These are phyloP conservation scores for Sepiola atlantica DNA, from an alignment of 2,888 invertebrate genomes.

Conservation along the genomic window DNA sequence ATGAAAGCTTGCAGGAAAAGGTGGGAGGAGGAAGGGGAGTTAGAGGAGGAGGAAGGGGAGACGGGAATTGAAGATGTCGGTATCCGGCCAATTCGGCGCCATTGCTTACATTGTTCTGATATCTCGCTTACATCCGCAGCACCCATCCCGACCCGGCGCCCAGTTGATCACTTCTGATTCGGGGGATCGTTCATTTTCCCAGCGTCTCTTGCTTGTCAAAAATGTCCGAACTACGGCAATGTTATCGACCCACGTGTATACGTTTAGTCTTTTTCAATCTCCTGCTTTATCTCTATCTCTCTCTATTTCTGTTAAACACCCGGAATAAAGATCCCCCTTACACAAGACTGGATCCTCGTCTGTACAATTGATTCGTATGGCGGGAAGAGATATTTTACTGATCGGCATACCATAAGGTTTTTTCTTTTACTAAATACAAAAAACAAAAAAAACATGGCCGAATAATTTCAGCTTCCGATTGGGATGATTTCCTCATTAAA, in stretches of 20 bases:
- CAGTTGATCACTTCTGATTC: not conserved
- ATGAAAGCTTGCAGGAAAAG: not conserved
- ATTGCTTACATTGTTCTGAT: not conserved
- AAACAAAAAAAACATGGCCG: not conserved
- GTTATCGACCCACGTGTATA: not conserved
- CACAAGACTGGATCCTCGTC: not conserved
- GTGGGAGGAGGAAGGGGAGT: constrained; percentile 22
- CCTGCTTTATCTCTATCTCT: not conserved
- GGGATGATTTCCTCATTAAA: too few species aligned
- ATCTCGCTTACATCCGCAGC: not conserved
- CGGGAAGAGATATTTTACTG: too few species aligned
- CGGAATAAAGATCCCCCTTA: not conserved
- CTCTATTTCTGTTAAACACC: not conserved
- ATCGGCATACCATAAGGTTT: not conserved
- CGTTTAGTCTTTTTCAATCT: too few species aligned
- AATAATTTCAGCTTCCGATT: not conserved
- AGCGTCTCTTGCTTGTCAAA: constrained; percentile 16
- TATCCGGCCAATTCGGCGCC: constrained; percentile 19
- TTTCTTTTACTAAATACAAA: not conserved
- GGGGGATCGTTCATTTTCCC: constrained; percentile 32
- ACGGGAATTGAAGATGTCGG: not conserved
- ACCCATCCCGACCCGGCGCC: not conserved
- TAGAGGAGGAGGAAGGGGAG: not conserved
- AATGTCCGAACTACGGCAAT: not conserved
- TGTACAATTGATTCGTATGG: not conserved